phyloP scores from a whole-genome alignment of 1,140 invertebrate species.

The Drosophila ironensis region DNA sequence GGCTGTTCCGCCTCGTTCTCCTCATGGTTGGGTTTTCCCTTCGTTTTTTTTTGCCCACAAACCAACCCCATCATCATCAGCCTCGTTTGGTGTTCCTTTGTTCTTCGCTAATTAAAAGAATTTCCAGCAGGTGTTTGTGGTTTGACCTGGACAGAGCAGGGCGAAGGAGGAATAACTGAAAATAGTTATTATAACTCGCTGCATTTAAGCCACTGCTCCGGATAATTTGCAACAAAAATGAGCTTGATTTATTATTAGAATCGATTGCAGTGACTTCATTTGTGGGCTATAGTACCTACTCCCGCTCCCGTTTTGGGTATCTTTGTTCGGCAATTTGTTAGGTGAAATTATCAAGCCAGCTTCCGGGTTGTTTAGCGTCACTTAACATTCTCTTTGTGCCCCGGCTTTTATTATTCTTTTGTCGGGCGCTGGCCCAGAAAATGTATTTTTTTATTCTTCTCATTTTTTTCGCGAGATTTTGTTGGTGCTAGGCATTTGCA shows the following conservation, averaged over 20 bases:
- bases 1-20: constrained; percentile 27
- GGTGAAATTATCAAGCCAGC: constrained; percentile 22
- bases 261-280: constrained; percentile 50
- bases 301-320: constrained; percentile 1
- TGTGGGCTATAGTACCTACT: too few relatives aligned
- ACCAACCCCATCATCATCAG: constrained; percentile 28
- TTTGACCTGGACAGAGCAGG: constrained; percentile 22
- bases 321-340: constrained; percentile 21
- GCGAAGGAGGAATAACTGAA: not conserved
- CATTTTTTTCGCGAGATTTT: constrained; percentile 2
- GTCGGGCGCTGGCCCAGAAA: constrained; percentile 58
- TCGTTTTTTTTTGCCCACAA: not conserved
- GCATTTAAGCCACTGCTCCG: constrained; percentile 7
- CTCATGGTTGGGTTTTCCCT: not conserved
- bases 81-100: constrained; percentile 50
- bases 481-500: constrained; percentile 56
- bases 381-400: constrained; percentile 16
- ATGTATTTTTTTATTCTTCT: constrained; percentile 42
- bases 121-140: constrained; percentile 75
- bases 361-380: constrained; percentile 5
- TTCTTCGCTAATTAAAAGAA: constrained; percentile 74
- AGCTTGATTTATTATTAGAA: constrained; percentile 42
- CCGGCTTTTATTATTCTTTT: constrained; percentile 22
- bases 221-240: not conserved
- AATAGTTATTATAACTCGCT: constrained; percentile 7